Conservation (phyloP, 2,888 invertebrate species). For the Cosmia trapezina region DNA sequence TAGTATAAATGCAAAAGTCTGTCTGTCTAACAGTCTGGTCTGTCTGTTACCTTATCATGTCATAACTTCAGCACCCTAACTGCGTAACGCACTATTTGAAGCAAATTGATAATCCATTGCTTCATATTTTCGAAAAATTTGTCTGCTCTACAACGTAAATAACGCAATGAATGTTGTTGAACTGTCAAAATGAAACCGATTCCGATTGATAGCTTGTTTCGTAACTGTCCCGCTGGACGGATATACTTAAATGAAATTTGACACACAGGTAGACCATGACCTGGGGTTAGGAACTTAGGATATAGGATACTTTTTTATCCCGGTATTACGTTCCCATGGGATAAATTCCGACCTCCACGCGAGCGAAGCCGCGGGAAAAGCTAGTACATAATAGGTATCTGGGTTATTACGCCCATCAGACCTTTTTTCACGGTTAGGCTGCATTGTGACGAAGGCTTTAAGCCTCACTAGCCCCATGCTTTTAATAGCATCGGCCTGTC, state of each 20-base stretch:
- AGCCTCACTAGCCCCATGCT: slow-evolving; percentile 78
- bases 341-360: not conserved
- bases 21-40: not conserved
- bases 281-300: not conserved
- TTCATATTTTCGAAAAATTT: too few relatives aligned
- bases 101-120: too few relatives aligned
- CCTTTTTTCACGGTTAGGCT: slow-evolving; percentile 80
- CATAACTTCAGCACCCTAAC: too few relatives aligned
- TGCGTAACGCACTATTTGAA: too few relatives aligned
- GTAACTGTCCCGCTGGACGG: not conserved
- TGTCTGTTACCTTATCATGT: not conserved
- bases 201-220: not conserved
- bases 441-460: slow-evolving; percentile 72
- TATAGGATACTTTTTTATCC: not conserved
- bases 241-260: not conserved
- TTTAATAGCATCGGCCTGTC: slow-evolving; percentile 77
- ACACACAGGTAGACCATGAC: not conserved
- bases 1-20: not conserved
- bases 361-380: not conserved
- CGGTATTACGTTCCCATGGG: too few relatives aligned
- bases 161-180: too few relatives aligned
- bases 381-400: slow-evolving; percentile 69
- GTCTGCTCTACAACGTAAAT: too few relatives aligned
- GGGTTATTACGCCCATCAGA: slow-evolving; percentile 79
- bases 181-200: too few relatives aligned